Percentiles rank a stretch among this genome's conserved stretches.
These are phyloP conservation scores for Alviniconcha strummeri DNA, from an alignment of 2,888 invertebrate genomes.

Conservation along the genomic window DNA sequence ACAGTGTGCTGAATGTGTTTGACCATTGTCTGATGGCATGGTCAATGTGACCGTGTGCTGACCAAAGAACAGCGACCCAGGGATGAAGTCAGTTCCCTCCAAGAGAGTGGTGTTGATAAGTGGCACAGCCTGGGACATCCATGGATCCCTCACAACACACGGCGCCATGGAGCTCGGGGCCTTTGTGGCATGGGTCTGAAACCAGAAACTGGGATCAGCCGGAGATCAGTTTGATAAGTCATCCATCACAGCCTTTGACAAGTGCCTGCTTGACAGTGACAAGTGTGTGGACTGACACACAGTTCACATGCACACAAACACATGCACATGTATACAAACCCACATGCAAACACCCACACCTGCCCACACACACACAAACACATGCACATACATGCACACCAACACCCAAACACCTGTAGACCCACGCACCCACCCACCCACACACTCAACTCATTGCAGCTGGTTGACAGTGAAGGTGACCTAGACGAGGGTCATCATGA, in stretches of 20 bases:
- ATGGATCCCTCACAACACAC: slow-evolving; percentile 15
- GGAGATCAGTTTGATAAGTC: too few species aligned
- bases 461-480: too few species aligned
- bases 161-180: neutral
- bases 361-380: neutral
- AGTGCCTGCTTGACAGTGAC: too few species aligned
- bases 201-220: neutral
- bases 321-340: neutral
- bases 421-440: too few species aligned
- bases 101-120: neutral
- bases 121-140: neutral
- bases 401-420: too few species aligned
- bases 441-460: too few species aligned
- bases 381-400: neutral
- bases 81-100: neutral
- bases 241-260: too few species aligned
- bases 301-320: too few species aligned
- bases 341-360: neutral
- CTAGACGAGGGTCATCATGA: too few species aligned
- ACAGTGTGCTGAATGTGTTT: too few species aligned
- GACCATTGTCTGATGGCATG: too few species aligned
- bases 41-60: neutral
- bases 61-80: slow-evolving; percentile 15
- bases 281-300: too few species aligned
- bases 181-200: neutral